Conservation (phyloP, 2,888 invertebrate genomes). For the Brenthis hecate region DNA sequence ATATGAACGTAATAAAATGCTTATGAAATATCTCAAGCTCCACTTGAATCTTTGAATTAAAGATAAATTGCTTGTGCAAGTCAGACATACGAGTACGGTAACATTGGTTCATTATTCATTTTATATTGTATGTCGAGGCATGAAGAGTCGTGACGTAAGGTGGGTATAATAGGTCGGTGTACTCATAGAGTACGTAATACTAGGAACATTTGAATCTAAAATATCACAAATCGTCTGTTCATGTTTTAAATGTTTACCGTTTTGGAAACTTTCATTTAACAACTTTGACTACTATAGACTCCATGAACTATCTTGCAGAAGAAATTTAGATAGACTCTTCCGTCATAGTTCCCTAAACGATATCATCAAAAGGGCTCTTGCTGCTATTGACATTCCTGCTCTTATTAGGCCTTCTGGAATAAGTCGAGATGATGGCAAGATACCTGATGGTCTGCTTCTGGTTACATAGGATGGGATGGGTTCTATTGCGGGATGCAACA, state of each 20-base stretch:
- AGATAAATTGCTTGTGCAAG: conserved; percentile 17
- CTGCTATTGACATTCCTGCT: no score
- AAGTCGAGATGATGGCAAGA: no score
- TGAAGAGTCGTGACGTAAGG: conserved; percentile 16
- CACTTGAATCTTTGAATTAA: conserved; percentile 10
- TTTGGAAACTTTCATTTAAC: no score
- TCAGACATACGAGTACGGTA: background rate
- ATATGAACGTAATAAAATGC: background rate
- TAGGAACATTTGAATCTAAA: background rate
- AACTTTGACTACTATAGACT: no score
- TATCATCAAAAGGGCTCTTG: no score
- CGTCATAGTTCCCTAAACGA: no score
- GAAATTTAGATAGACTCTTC: no score
- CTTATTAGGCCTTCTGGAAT: no score
- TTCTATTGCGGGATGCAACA: no score
- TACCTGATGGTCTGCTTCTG: no score
- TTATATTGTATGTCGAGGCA: conserved; percentile 19
- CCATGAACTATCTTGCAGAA: no score
- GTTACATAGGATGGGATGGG: no score
- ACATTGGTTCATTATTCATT: conserved; percentile 18
- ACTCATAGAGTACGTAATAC: conserved; percentile 10
- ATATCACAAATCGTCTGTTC: background rate
- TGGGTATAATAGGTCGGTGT: conserved; percentile 14
- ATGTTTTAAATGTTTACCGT: background rate
- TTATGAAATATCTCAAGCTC: conserved; percentile 2